Conservation (phyloP, 2,888 invertebrate species). For the Melangyna quadrimaculata region DNA sequence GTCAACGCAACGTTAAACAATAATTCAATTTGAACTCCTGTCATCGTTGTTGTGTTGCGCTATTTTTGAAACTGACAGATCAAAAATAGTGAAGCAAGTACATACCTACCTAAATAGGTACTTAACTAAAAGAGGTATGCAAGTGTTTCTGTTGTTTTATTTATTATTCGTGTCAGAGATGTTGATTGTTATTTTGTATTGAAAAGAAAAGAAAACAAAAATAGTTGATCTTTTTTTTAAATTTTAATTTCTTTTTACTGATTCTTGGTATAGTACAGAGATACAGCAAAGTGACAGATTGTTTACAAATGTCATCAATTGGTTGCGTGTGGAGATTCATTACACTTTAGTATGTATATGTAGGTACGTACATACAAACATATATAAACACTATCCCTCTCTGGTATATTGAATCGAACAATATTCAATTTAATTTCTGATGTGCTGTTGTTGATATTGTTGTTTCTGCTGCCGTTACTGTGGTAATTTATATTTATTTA, state of each 20-base stretch:
- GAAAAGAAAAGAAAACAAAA: conserved; percentile 17
- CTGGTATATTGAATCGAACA: conserved; percentile 59
- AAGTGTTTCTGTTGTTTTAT: conserved; percentile 32
- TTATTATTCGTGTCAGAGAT: conserved; percentile 58
- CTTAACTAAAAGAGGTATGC: conserved; percentile 56
- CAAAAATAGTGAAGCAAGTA: conserved; percentile 50
- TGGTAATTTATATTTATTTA: conserved; percentile 72
- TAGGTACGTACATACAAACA: neutral
- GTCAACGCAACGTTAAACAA: conserved; percentile 42
- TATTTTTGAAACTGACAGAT: conserved; percentile 53
- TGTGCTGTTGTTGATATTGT: conserved; percentile 30
- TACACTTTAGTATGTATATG: neutral
- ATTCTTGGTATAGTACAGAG: neutral
- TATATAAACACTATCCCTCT: neutral
- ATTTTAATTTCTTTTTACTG: neutral
- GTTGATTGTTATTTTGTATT: conserved; percentile 16
- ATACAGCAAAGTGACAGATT: conserved; percentile 51
- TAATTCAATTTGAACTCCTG: conserved; percentile 67
- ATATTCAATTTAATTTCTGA: conserved; percentile 55
- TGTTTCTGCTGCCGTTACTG: conserved; percentile 51
- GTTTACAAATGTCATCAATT: conserved; percentile 65
- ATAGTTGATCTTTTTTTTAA: conserved; percentile 19
- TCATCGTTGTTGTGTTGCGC: conserved; percentile 43
- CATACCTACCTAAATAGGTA: neutral
- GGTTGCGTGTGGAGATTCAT: conserved; percentile 19